Evolutionary conservation across 2,113 vertebrate species (phyloP).

Genomic region (Nerophis lumbriciformis): DNA sequence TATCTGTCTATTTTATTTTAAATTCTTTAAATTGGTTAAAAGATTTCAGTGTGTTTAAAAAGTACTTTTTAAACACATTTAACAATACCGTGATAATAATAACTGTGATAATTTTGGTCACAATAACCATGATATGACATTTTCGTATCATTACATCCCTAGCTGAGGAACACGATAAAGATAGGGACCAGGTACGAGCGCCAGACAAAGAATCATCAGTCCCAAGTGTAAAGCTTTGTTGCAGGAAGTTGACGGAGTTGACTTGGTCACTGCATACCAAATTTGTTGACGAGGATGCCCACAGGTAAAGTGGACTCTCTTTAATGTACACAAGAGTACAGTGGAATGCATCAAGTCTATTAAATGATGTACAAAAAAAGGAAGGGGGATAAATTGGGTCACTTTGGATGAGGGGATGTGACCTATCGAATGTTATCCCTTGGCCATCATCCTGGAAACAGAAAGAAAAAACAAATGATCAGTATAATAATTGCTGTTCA

Average conservation of each 20-base stretch:
- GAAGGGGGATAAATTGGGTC: slow-evolving; percentile 8
- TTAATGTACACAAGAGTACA: slow-evolving; percentile 6
- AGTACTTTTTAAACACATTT: too few species aligned
- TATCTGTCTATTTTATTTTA: too few species aligned
- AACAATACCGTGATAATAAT: too few species aligned
- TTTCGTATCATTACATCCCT: too few species aligned
- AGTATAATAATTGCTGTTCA: not conserved
- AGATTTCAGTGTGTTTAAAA: too few species aligned
- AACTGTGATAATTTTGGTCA: too few species aligned
- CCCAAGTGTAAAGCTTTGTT: slow-evolving; percentile 16
- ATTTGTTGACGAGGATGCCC: slow-evolving; percentile 12
- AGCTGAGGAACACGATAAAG: slow-evolving; percentile 43
- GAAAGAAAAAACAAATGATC: slow-evolving; percentile 10
- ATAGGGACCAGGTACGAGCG: slow-evolving; percentile 10
- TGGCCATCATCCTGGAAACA: slow-evolving; percentile 64
- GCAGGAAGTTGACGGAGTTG: slow-evolving; percentile 1
- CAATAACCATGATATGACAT: too few species aligned
- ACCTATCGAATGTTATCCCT: slow-evolving; percentile 43
- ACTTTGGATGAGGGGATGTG: slow-evolving; percentile 32
- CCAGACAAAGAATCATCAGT: slow-evolving; percentile 17
- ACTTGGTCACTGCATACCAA: slow-evolving; percentile 20
- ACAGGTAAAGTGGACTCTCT: not conserved
- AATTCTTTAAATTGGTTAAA: too few species aligned
- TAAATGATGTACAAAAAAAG: slow-evolving; percentile 2
- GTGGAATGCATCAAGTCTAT: slow-evolving; percentile 10